phyloP scores from a whole-genome alignment of 2,113 vertebrate species.

The Cricetomys ansorgei region DNA sequence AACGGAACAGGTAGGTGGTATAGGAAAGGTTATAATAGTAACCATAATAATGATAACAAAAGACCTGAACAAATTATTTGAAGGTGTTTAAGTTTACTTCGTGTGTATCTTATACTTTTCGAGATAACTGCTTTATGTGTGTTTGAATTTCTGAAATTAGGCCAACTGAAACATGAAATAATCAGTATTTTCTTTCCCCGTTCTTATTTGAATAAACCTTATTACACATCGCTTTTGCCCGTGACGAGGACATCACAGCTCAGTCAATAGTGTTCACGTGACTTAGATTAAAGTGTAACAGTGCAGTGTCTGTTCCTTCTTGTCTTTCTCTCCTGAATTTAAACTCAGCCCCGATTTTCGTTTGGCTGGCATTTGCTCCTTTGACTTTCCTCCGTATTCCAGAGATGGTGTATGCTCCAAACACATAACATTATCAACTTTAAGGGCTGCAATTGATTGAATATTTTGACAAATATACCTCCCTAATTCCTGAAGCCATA shows the following conservation, averaged over 20 bases:
- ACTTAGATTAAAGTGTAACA: constrained; percentile 79
- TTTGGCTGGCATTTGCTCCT: constrained; percentile 81
- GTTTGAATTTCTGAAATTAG: constrained; percentile 57
- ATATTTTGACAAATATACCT: constrained; percentile 84
- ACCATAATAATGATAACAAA: background rate
- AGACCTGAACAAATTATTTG: constrained; percentile 9
- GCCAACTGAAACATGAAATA: constrained; percentile 65
- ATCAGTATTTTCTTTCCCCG: constrained; percentile 47
- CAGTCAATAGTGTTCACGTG: constrained; percentile 62
- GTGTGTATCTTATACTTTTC: background rate
- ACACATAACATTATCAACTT: constrained; percentile 86
- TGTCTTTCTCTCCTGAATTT: constrained; percentile 71
- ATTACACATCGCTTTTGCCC: constrained; percentile 63
- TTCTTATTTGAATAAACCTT: constrained; percentile 77
- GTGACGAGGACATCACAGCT: constrained; percentile 67
- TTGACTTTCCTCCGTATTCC: constrained; percentile 79
- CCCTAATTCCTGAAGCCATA: constrained; percentile 86
- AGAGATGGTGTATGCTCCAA: constrained; percentile 79
- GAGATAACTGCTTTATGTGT: constrained; percentile 49
- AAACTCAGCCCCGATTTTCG: constrained; percentile 80
- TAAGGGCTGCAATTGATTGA: constrained; percentile 86
- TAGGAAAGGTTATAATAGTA: background rate
- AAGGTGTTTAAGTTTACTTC: constrained; percentile 61
- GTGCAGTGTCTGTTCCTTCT: constrained; percentile 55
- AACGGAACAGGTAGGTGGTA: background rate